Conservation (phyloP, 2,888 invertebrate genomes). For the Apamea crenata region DNA sequence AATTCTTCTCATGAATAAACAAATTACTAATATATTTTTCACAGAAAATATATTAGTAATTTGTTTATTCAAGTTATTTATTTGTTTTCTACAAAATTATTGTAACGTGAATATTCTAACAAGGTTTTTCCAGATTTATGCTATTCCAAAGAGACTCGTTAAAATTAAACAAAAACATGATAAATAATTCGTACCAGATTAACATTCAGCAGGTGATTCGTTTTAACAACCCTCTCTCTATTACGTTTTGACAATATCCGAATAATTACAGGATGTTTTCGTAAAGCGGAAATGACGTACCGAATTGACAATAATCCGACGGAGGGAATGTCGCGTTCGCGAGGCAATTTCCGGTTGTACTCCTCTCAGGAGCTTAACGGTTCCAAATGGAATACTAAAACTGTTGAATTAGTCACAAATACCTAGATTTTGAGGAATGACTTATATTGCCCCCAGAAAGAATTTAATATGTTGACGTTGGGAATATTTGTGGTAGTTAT, state of each 20-base stretch:
- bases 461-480: constrained; percentile 46
- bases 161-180: constrained; percentile 55
- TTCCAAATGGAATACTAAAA: constrained; percentile 68
- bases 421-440: constrained; percentile 43
- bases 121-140: neutral
- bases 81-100: neutral
- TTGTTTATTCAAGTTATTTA: neutral
- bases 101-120: neutral
- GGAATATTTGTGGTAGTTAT: constrained; percentile 54
- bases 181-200: constrained; percentile 60
- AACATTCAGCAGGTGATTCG: constrained; percentile 75
- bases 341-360: constrained; percentile 84
- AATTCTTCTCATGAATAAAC: neutral
- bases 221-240: constrained; percentile 76
- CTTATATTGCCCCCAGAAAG: constrained; percentile 27
- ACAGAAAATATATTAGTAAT: neutral
- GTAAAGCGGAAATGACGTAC: constrained; percentile 85
- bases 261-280: constrained; percentile 86
- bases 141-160: constrained; percentile 23
- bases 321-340: constrained; percentile 84
- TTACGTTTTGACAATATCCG: constrained; percentile 83
- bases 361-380: constrained; percentile 73
- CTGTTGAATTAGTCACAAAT: constrained; percentile 65
- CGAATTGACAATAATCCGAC: constrained; percentile 85
- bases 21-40: too few species aligned